These are phyloP conservation scores for Salvelinus fontinalis DNA, from an alignment of 2,113 vertebrate species.

Conservation along the genomic window DNA sequence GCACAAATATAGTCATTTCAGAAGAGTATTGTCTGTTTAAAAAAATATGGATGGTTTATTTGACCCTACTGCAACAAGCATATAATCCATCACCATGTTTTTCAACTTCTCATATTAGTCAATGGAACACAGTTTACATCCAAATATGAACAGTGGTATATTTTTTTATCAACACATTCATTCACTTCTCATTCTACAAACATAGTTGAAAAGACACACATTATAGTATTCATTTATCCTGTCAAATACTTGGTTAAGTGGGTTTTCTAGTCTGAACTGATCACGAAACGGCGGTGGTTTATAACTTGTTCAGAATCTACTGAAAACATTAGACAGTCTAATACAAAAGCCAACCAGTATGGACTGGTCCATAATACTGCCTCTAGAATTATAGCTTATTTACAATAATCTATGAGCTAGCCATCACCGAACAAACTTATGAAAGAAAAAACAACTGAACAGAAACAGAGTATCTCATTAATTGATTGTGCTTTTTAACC, in stretches of 20 bases:
- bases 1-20: constrained; percentile 6
- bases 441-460: constrained; percentile 43
- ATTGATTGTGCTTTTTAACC: constrained; percentile 81
- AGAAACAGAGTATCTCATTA: constrained; percentile 47
- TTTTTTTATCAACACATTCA: constrained; percentile 65
- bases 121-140: constrained; percentile 76
- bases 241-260: constrained; percentile 73
- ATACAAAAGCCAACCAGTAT: constrained; percentile 74
- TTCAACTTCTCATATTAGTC: constrained; percentile 61
- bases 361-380: constrained; percentile 69
- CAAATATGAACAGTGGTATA: constrained; percentile 70
- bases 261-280: constrained; percentile 71
- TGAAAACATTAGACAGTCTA: constrained; percentile 72
- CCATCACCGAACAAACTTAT: constrained; percentile 62
- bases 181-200: constrained; percentile 68
- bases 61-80: constrained; percentile 73
- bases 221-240: constrained; percentile 66
- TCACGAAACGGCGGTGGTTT: constrained; percentile 68
- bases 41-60: constrained; percentile 82
- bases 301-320: constrained; percentile 65
- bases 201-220: constrained; percentile 62
- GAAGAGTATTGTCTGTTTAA: constrained; percentile 57
- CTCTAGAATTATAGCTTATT: constrained; percentile 76
- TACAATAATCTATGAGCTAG: constrained; percentile 76
- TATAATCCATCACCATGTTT: constrained; percentile 58